Base-by-base conservation (phyloP, 2,113 vertebrate genomes). In the Madoqua kirkii region DNA sequence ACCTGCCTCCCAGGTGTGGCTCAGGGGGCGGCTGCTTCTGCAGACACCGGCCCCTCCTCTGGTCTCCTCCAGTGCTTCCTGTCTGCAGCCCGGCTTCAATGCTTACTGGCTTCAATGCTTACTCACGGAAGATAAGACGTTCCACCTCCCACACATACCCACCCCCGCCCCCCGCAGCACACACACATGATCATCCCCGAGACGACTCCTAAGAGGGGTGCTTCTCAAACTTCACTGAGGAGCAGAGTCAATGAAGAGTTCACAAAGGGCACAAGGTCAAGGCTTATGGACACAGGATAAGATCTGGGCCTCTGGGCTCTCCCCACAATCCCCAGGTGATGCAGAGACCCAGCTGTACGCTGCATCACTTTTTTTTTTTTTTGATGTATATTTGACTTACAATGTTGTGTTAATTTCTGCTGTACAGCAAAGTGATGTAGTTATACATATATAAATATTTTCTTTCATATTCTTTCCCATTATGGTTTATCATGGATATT, bases 1-100 rank as follows among this genome's bases (percentile, higher is more conserved):
- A 40, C 60, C 14, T 15, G 50, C 67, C 92, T 89, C 45, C 54
- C 79, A 96, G 97, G 97, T 98, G 89, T 90, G 96, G 48, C 55
- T 60, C 54, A n/a, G 85, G 93, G 83, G 71, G 89, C 54, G 19
- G 87, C 40, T 54, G 82, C n/a, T 33, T 90, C 83, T 6, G 43
- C 27, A 87, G 91, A 76, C 89, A 64, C 54, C 0, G 9, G 95
- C 89, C 76, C 86, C 95, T 95, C 91, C 96, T 94, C 50, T 29
- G 45, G 4, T 14, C 95, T 95, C 67, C 82, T 89, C 88, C 84
- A 43, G 57, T 21, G 31, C 82, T 95, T 96, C 96, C 93, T 74
- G 71, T 79, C 95, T 95, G 29, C 8, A 89, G 62, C 78, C 89
- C 36, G 12, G 89, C 86, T 55, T 67, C 45, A 55, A 67, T 54